phyloP scores from a whole-genome alignment of 1,140 invertebrate genomes.

The Acromyrmex charruanus region DNA sequence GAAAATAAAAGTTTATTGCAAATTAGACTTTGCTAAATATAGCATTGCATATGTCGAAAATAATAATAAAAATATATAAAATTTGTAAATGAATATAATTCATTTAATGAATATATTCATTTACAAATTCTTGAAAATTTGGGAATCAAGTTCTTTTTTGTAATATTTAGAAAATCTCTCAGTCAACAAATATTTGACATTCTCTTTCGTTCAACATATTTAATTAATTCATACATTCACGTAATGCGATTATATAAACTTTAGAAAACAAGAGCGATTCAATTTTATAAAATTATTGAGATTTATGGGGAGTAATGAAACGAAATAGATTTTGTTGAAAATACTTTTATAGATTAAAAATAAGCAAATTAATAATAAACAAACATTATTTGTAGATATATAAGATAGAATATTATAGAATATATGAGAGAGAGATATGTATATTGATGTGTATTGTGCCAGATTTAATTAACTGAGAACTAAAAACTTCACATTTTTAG shows the following conservation, averaged over 20 bases:
- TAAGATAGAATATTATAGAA: not conserved
- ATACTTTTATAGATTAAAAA: not conserved
- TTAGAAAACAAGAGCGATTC: not conserved
- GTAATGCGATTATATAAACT: not conserved
- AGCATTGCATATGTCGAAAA: not conserved
- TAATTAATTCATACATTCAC: not conserved
- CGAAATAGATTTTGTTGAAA: not conserved
- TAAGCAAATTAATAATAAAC: too few species aligned
- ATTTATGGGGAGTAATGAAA: not conserved
- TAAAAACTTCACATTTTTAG: not conserved
- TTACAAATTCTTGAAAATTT: not conserved
- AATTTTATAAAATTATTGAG: not conserved
- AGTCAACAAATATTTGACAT: not conserved
- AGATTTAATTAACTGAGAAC: slow-evolving; percentile 24
- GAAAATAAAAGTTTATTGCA: slow-evolving; percentile 12
- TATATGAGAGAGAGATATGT: not conserved
- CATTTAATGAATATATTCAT: not conserved
- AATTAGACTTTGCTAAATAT: not conserved
- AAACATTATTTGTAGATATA: not conserved
- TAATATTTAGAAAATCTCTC: not conserved
- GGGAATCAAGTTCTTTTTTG: not conserved
- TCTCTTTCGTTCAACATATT: not conserved
- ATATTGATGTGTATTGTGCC: not conserved
- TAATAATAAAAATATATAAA: not conserved
- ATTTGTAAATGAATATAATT: too few species aligned